phyloP scores from a whole-genome alignment of 2,888 invertebrate genomes.

The Ochropleura leucogaster region DNA sequence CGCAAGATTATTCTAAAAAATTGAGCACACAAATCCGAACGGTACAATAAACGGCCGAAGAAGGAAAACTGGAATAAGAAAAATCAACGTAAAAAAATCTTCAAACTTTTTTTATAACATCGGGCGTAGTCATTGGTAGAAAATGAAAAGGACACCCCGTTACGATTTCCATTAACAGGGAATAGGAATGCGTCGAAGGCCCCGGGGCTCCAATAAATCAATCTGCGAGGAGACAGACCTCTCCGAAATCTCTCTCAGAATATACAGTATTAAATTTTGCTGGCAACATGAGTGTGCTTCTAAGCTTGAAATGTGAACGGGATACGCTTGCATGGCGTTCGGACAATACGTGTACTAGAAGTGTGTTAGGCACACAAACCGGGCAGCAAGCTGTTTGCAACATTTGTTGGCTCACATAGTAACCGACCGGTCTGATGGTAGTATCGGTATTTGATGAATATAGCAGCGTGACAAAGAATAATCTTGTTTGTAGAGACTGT shows the following conservation, averaged over 20 bases:
- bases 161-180: conserved; percentile 84
- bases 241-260: conserved; percentile 69
- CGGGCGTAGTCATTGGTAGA: conserved; percentile 76
- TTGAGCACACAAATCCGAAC: conserved; percentile 50
- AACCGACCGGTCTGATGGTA: conserved; percentile 1
- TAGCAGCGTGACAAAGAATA: conserved; percentile 17
- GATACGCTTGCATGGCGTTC: conserved; percentile 41
- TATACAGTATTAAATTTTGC: conserved; percentile 72
- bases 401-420: conserved; percentile 46
- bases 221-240: conserved; percentile 76
- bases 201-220: conserved; percentile 81
- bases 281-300: conserved; percentile 56
- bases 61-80: conserved; percentile 53
- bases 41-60: conserved; percentile 48
- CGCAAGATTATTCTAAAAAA: conserved; percentile 50
- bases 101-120: conserved; percentile 59
- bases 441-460: conserved; percentile 32
- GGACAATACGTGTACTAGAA: conserved; percentile 57
- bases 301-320: conserved; percentile 58
- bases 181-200: conserved; percentile 77
- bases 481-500: not conserved
- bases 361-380: conserved; percentile 52
- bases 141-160: conserved; percentile 81
- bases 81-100: conserved; percentile 51
- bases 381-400: conserved; percentile 40